Evolutionary conservation across 1,140 invertebrate species (phyloP).

Genomic region (Latrodectus geometricus): DNA sequence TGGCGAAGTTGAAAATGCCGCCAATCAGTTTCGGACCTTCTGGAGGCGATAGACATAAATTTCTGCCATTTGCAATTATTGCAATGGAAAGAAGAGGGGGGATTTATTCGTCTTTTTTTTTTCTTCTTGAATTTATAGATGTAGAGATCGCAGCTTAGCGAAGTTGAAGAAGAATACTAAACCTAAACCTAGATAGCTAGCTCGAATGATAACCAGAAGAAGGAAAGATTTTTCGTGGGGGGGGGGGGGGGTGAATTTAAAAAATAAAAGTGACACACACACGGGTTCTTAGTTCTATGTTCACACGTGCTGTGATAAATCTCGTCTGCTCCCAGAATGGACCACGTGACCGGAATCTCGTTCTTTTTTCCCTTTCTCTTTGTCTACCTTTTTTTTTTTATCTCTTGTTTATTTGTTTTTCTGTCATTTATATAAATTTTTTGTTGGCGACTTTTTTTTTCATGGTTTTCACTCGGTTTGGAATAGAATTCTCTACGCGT

Average conservation of each 20-base stretch:
- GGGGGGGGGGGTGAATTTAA: background rate
- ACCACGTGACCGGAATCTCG: constrained; percentile 38
- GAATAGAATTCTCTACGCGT: background rate
- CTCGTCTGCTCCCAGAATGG: constrained; percentile 25
- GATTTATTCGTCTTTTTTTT: too few relatives aligned
- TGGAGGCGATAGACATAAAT: too few relatives aligned
- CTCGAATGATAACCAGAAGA: too few relatives aligned
- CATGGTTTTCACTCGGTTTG: background rate
- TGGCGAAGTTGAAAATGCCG: background rate
- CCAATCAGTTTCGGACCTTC: too few relatives aligned
- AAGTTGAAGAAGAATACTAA: too few relatives aligned
- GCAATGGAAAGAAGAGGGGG: too few relatives aligned
- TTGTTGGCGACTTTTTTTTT: background rate
- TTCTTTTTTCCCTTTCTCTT: background rate
- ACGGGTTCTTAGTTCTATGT: constrained; percentile 34
- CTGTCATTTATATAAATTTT: background rate
- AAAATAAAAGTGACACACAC: constrained; percentile 40
- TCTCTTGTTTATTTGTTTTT: constrained; percentile 3
- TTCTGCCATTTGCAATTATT: too few relatives aligned
- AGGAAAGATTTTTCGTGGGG: background rate
- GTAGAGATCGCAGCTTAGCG: too few relatives aligned
- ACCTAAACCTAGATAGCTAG: too few relatives aligned
- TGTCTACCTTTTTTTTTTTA: background rate
- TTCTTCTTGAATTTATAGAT: too few relatives aligned
- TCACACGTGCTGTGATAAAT: constrained; percentile 52